These are phyloP conservation scores for Margarornis squamiger DNA, from an alignment of 2,797 vertebrate species.

Conservation along the genomic window DNA sequence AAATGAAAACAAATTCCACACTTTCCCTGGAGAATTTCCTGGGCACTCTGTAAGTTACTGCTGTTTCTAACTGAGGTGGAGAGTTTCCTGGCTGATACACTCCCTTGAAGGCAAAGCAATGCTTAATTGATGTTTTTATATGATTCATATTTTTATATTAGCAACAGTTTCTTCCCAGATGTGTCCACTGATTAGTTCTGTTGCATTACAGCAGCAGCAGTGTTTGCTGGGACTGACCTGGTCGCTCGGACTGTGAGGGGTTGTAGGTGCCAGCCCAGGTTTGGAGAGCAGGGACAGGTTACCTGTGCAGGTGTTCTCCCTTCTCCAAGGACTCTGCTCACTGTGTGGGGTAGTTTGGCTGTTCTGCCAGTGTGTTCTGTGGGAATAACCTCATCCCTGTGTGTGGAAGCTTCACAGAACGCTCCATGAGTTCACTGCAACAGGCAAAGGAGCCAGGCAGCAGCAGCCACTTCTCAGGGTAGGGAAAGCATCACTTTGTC, in stretches of 20 bases:
- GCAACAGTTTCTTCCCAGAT: background rate
- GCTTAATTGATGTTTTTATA: background rate
- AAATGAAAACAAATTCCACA: background rate
- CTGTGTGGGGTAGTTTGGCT: background rate
- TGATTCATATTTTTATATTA: background rate
- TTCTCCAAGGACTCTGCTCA: background rate
- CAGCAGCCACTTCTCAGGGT: background rate
- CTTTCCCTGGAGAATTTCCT: background rate
- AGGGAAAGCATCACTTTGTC: no score
- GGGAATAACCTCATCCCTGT: background rate
- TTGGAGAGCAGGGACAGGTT: background rate
- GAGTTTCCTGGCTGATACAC: background rate
- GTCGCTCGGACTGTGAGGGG: fast-evolving
- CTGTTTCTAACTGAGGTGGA: background rate
- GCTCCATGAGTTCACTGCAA: background rate
- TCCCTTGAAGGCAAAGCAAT: background rate
- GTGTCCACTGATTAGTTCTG: background rate
- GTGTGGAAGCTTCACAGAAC: background rate
- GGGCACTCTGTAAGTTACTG: background rate
- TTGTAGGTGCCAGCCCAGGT: background rate
- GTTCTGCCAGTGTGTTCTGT: no score
- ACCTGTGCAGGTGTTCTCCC: fast-evolving
- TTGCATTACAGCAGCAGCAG: background rate
- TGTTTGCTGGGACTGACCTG: fast-evolving
- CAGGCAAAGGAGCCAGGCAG: background rate